Evolutionary conservation across 2,888 invertebrate genomes (phyloP), one percentile per base, ranked within the genome.

Genomic region (Ramazzottius varieornatus): DNA sequence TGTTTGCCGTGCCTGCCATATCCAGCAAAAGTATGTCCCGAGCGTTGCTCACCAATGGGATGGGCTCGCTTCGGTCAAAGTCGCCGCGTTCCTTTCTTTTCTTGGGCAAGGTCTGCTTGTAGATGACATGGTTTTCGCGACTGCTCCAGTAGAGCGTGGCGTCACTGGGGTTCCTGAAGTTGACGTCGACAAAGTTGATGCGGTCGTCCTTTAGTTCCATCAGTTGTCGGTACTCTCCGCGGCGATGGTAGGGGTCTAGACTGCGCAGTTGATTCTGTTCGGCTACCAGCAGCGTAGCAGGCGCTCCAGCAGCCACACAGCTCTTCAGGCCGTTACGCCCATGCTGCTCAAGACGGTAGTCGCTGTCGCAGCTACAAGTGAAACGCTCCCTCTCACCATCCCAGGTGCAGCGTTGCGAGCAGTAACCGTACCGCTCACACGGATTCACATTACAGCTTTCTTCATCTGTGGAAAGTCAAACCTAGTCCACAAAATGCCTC

Each of bases 331-430:
- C n/a, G 33, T 70, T 70, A 65, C 72, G 72, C 16, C 71, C 71
- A 64, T 64, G 66, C n/a, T 68, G 68, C 24, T 78, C 76, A 33
- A 69, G 64, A 24, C 67, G 66, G 75, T 81, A 85, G 1, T 86
- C 86, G 1, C 80, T 72, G 1, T 80, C 81, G 73, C 86, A 86
- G 71, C 84, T 83, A 74, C 81, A 83, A 33, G 73, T 73, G 66
- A 71, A 71, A 24, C 75, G 75, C 66, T 75, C 75, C 64, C 68
- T 71, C 70, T 81, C 78, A 69, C 81, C 81, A 69, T 81, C 81
- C 67, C 80, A 81, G 32, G 83, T 80, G 72, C 87, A 88, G 65
- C 83, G 78, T 75, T 89, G 88, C 32, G 88, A 83, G 73, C 89
- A 89, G 65, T 73, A 68, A 1, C 68, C 69, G 66, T 66, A 66